Conservation (phyloP, 2,888 invertebrate genomes). For the Podabrus alpinus region DNA sequence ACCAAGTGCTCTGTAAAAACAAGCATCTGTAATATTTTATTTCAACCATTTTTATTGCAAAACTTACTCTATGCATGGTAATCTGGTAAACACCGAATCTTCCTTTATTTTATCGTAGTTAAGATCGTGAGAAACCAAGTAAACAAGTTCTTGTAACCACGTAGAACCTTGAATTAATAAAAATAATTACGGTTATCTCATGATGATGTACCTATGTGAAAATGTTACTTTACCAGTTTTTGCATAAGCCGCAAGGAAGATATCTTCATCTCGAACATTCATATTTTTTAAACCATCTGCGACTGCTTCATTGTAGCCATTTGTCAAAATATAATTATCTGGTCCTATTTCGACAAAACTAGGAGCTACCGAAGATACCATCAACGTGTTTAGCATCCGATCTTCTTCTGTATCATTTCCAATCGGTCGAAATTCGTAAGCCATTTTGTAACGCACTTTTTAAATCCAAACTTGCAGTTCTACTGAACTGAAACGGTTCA, state of each 20-base stretch:
- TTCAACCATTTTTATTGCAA: background rate
- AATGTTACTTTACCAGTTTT: constrained; percentile 57
- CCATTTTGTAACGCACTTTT: background rate
- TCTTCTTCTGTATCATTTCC: background rate
- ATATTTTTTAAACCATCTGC: constrained; percentile 54
- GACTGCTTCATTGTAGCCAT: background rate
- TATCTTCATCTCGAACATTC: constrained; percentile 57
- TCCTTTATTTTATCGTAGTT: constrained; percentile 63
- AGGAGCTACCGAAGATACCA: background rate
- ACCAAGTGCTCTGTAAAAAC: background rate
- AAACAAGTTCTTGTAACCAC: constrained; percentile 78
- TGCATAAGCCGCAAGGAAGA: constrained; percentile 61
- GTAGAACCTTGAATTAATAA: constrained; percentile 65
- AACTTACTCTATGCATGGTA: constrained; percentile 70
- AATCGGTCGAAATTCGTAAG: background rate
- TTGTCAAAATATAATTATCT: background rate
- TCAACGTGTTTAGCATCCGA: background rate
- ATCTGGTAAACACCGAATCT: constrained; percentile 61
- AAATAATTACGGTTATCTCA: background rate
- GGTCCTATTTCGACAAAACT: background rate
- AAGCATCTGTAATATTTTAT: background rate
- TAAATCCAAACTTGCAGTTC: background rate
- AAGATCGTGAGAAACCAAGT: constrained; percentile 67
- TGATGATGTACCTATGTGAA: background rate
- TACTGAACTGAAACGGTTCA: too few relatives aligned